Percentiles rank a stretch among this genome's conserved stretches.
phyloP scores from a whole-genome alignment of 2,113 vertebrate genomes.

The Collichthys lucidus region DNA sequence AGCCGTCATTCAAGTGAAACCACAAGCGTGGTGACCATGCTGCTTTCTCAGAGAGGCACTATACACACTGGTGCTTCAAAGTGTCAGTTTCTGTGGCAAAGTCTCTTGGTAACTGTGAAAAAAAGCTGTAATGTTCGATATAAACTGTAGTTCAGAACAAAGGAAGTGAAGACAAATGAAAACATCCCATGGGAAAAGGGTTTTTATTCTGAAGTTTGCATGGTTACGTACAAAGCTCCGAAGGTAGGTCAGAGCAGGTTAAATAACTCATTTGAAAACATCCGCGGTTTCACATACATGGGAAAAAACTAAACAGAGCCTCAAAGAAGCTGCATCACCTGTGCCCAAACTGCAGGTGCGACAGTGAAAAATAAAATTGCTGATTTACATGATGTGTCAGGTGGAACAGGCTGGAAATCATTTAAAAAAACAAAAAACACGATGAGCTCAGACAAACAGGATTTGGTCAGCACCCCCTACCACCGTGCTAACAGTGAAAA shows the following conservation, averaged over 20 bases:
- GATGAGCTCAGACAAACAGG: too few species aligned
- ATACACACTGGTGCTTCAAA: conserved; percentile 14
- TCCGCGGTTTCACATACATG: not conserved
- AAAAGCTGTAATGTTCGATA: conserved; percentile 5
- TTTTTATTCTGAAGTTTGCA: conserved; percentile 22
- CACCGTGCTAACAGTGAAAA: too few species aligned
- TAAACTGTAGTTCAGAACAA: not conserved
- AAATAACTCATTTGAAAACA: not conserved
- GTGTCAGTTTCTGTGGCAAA: conserved; percentile 24
- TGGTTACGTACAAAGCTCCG: conserved; percentile 2
- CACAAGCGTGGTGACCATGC: conserved; percentile 40
- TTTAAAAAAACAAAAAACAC: conserved; percentile 5
- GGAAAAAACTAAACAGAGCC: conserved; percentile 6
- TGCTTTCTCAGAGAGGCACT: conserved; percentile 34
- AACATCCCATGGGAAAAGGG: not conserved
- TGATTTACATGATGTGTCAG: conserved; percentile 38
- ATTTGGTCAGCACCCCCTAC: too few species aligned
- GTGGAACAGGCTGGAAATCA: conserved; percentile 25
- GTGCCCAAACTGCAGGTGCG: conserved; percentile 48
- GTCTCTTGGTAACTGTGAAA: conserved; percentile 7
- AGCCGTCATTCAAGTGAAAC: conserved; percentile 51
- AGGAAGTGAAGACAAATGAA: conserved; percentile 1
- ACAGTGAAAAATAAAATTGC: conserved; percentile 51
- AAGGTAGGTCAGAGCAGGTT: conserved; percentile 27
- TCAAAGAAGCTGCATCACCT: conserved; percentile 41